Evolutionary conservation across 2,888 invertebrate species (phyloP), one percentile per base, ranked within the genome.

Genomic region (Apamea epomidion): DNA sequence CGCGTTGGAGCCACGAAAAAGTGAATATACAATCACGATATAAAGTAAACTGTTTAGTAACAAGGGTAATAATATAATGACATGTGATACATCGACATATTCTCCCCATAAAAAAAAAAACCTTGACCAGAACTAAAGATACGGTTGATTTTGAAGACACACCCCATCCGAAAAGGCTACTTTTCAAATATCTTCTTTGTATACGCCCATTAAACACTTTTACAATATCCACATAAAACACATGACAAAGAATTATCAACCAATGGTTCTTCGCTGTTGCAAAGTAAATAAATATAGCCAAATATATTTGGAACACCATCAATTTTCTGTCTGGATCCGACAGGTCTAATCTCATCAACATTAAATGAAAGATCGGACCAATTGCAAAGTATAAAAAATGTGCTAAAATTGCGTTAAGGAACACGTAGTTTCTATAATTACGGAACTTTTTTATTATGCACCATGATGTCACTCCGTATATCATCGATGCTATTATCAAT

Each of bases 131-230:
- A 48, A 48, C 14, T 2, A 48, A 1, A 12, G 12, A 1, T 14
- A 48, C 2, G 48, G 48, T 12, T 48, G 48, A 14, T 48, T 14
- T 48, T n/a, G n/a, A 42, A 42, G 68, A 18, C n/a, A 10, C 18
- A 12, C 10, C 68, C n/a, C 42, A 69, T 18, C 68, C 68, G n/a
- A 42, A 68, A 8, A 68, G 18, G 6, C 1, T 18, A n/a, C n/a
- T 45, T 42, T 69, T 69, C 10, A 69, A 69, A 18, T 69, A 69
- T n/a, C 10, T 69, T 5, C 18, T 69, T 6, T n/a, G 18, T 1
- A 42, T 69, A 69, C n/a, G 68, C 10, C 42, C 42, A 69, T 69
- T 42, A n/a, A 68, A 69, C 10, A 69, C 68, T 69, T 69, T 42
- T 2, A 69, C n/a, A 10, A 69, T 45, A 12, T 69, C 68, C 0